Conservation (phyloP, 2,113 vertebrate genomes). For the Catagonus wagneri region DNA sequence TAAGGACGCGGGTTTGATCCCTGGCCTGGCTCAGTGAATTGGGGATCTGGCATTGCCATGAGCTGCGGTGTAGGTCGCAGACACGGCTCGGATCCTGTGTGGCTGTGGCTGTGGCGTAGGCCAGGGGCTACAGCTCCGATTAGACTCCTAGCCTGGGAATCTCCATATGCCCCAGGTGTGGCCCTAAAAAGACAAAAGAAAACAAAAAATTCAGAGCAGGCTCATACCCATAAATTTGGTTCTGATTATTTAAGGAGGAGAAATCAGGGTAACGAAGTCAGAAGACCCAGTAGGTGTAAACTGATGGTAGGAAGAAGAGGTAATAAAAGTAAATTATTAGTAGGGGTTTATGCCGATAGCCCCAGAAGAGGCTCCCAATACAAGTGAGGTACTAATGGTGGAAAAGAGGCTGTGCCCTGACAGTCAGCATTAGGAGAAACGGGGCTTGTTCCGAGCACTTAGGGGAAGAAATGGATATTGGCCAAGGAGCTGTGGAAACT, state of each 20-base stretch:
- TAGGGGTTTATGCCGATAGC: neutral
- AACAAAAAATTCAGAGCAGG: neutral
- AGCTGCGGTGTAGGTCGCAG: too few species aligned
- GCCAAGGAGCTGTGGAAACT: conserved; percentile 44
- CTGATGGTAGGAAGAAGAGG: neutral
- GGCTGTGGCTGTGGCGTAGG: too few species aligned
- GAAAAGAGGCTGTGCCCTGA: neutral
- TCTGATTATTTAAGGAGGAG: conserved; percentile 36
- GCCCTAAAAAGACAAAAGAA: neutral
- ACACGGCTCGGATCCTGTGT: too few species aligned
- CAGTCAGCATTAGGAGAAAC: neutral
- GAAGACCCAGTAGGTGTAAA: conserved; percentile 16
- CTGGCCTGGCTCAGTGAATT: too few species aligned
- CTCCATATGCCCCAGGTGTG: too few species aligned
- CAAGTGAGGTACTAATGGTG: neutral
- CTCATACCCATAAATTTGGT: neutral
- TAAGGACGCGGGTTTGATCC: too few species aligned
- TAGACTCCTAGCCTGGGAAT: too few species aligned
- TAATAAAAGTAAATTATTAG: neutral
- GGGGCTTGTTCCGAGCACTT: neutral
- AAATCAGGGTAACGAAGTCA: neutral
- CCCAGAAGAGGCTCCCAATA: neutral
- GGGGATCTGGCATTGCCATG: too few species aligned
- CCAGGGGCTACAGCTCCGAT: too few species aligned
- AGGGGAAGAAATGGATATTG: conserved; percentile 16